These are phyloP conservation scores for Adelosebastes latens DNA, from an alignment of 2,797 vertebrate species.

Conservation along the genomic window DNA sequence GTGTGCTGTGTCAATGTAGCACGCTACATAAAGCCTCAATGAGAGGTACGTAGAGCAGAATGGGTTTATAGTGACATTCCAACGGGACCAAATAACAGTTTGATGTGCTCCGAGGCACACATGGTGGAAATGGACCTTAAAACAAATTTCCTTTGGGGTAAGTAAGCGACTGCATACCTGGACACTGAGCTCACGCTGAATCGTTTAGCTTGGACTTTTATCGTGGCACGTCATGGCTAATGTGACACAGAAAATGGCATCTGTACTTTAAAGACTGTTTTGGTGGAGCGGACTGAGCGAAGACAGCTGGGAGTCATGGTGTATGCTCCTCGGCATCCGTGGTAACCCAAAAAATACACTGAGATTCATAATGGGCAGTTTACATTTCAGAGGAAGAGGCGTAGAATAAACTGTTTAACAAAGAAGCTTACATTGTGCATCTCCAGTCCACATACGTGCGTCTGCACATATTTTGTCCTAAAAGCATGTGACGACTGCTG, in stretches of 20 bases:
- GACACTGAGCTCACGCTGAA: constrained; percentile 49
- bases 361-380: constrained; percentile 37
- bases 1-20: constrained; percentile 1
- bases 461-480: constrained; percentile 27
- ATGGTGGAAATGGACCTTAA: constrained; percentile 71
- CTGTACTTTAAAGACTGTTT: constrained; percentile 4
- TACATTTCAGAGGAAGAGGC: constrained; percentile 50
- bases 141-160: constrained; percentile 69
- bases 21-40: constrained; percentile 16
- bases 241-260: constrained; percentile 38
- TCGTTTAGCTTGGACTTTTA: constrained; percentile 51
- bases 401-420: constrained; percentile 68
- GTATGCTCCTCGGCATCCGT: constrained; percentile 12
- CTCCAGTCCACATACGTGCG: neutral
- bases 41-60: constrained; percentile 1
- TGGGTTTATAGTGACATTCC: constrained; percentile 44
- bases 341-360: constrained; percentile 13
- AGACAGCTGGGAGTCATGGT: constrained; percentile 18
- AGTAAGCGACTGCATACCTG: constrained; percentile 64
- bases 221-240: neutral
- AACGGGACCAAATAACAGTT: constrained; percentile 36
- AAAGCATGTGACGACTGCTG: constrained; percentile 44
- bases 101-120: constrained; percentile 49
- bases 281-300: constrained; percentile 1
- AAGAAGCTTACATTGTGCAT: constrained; percentile 25